These are phyloP conservation scores for Hydrophis major DNA, from an alignment of 2,797 vertebrate genomes.

Conservation along the genomic window DNA sequence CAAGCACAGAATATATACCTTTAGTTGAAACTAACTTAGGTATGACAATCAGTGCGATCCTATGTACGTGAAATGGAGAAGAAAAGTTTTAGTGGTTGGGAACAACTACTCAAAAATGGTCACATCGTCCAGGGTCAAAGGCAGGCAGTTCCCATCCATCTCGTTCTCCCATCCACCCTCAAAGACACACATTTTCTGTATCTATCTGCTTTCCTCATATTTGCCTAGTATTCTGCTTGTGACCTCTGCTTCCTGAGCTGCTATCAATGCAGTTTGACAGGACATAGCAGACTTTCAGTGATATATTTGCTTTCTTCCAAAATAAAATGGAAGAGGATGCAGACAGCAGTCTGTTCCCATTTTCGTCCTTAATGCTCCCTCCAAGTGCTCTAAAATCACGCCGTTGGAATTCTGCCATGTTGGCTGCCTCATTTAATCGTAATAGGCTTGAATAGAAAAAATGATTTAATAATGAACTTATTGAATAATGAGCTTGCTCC, in stretches of 20 bases:
- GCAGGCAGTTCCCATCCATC: background rate
- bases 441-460: background rate
- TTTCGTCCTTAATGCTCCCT: background rate
- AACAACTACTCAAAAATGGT: background rate
- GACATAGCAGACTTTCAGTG: background rate
- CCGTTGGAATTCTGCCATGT: background rate
- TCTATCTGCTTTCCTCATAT: background rate
- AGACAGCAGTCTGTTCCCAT: background rate
- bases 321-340: background rate
- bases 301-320: background rate
- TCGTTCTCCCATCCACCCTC: too few species aligned
- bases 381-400: background rate
- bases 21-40: conserved; percentile 61
- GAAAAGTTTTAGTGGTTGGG: background rate
- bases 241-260: background rate
- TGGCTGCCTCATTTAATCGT: background rate
- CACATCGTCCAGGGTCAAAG: background rate
- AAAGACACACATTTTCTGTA: background rate
- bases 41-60: conserved; percentile 35
- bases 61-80: background rate
- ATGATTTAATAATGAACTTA: background rate
- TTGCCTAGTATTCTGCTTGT: background rate
- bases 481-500: background rate
- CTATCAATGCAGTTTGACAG: background rate
- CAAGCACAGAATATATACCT: conserved; percentile 64